A percentile compares a stretch with the other conserved stretches of the same genome.
Conservation (phyloP, 1,140 invertebrate genomes). For the Drosophila ercepeae region DNA sequence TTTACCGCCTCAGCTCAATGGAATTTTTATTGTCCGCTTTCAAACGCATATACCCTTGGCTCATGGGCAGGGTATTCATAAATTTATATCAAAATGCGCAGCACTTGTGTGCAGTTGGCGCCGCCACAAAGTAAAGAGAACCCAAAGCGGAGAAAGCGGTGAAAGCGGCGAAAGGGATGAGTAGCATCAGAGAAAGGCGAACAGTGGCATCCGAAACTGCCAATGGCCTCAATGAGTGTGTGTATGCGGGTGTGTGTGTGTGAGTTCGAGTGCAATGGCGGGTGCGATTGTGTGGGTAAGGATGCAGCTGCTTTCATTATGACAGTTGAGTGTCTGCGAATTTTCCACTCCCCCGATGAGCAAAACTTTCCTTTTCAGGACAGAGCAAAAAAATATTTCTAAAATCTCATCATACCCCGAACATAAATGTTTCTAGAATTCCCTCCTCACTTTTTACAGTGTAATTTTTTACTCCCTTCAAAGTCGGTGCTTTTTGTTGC, state of each 20-base stretch:
- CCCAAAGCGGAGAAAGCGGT: slow-evolving; percentile 4
- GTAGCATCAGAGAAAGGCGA: slow-evolving; percentile 3
- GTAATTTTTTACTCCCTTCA: slow-evolving; percentile 18
- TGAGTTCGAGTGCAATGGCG: slow-evolving; percentile 8
- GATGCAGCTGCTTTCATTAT: slow-evolving; percentile 68
- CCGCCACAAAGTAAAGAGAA: slow-evolving; percentile 54
- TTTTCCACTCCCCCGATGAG: slow-evolving; percentile 8
- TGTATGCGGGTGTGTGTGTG: slow-evolving; percentile 7
- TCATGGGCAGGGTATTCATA: slow-evolving; percentile 33
- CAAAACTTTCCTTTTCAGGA: slow-evolving; percentile 38
- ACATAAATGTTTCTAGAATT: neutral
- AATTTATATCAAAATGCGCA: slow-evolving; percentile 53
- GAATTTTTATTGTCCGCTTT: neutral
- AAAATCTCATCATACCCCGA: neutral
- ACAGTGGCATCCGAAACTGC: slow-evolving; percentile 40
- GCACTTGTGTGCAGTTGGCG: slow-evolving; percentile 71
- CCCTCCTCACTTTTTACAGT: neutral
- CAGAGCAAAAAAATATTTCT: neutral
- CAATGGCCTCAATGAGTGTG: slow-evolving; percentile 70
- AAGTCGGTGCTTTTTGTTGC: slow-evolving; percentile 38
- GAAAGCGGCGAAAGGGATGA: neutral
- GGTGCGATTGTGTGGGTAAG: slow-evolving; percentile 19
- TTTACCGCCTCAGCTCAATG: neutral
- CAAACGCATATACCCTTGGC: neutral
- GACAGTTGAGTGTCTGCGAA: slow-evolving; percentile 42